Conservation (phyloP, 2,888 invertebrate genomes). For the Sepiola atlantica region DNA sequence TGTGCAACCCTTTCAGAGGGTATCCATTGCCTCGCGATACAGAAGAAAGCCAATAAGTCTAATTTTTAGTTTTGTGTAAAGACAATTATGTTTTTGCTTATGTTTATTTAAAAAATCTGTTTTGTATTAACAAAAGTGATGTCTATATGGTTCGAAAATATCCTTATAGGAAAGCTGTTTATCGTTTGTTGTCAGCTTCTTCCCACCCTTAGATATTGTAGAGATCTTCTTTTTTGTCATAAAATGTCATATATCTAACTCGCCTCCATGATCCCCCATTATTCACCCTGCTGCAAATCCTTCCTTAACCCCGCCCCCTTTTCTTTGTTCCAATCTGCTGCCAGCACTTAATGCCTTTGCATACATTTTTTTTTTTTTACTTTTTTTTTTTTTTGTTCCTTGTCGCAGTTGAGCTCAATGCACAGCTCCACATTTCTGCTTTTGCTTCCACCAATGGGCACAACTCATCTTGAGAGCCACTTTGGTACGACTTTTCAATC, state of each 20-base stretch:
- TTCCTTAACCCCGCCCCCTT: background rate
- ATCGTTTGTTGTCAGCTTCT: background rate
- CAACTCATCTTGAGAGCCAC: background rate
- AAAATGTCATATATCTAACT: background rate
- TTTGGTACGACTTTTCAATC: constrained; percentile 1
- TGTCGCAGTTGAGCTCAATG: background rate
- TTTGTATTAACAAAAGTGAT: background rate
- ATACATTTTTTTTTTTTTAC: background rate
- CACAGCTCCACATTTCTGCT: constrained; percentile 20
- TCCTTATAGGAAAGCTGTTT: background rate
- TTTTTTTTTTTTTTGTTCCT: background rate
- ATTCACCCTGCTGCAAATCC: too few species aligned
- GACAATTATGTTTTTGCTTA: background rate
- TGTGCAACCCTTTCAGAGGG: too few species aligned
- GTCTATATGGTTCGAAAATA: background rate
- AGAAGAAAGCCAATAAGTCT: too few species aligned
- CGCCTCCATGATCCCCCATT: too few species aligned
- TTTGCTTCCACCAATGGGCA: constrained; percentile 21
- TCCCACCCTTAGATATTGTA: background rate
- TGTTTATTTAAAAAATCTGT: background rate
- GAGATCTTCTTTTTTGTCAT: background rate
- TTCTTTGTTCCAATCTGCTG: constrained; percentile 19
- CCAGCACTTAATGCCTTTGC: constrained; percentile 15
- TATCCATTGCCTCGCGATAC: too few species aligned
- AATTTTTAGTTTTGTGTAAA: background rate